Base-by-base conservation (phyloP, 2,888 invertebrate species). In the Acanthococcus lagerstroemiae region DNA sequence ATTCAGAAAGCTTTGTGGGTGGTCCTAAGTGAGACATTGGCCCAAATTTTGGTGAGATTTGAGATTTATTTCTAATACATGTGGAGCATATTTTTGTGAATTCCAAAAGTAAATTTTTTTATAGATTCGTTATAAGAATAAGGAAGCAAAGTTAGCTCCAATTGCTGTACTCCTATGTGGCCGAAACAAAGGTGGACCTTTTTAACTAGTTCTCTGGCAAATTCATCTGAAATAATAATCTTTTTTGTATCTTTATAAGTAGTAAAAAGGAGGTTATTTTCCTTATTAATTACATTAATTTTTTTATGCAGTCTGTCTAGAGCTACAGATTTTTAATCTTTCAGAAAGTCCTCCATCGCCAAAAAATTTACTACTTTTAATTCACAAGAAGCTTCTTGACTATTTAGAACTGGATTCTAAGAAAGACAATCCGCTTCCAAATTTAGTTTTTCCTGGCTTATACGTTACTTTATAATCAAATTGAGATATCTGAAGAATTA, bases 21-120 rank as follows among this genome's bases (percentile, higher is more conserved):
- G n/a, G n/a, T n/a, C n/a, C n/a, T n/a, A n/a, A n/a, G n/a, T n/a
- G n/a, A n/a, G n/a, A 71, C 69, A 72, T 67, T 19, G 70, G 60
- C 4, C 70, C 73, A 60, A 70, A 57, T 60, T 69, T 70, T 9
- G 66, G 24, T 27, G 69, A 66, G 57, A 69, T 67, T 70, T 73
- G 70, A 24, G 72, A 69, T 69, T 74, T 73, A 57, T 74, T 74
- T 66, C 71, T 70, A 57, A 70, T 71, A 61, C 73, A 73, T 37
- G 69, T 67, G 48, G 66, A 65, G 52, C 55, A 55, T 17, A 4
- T 30, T 55, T 24, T 19, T 17, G 71, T 71, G 24, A 69, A 56
- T 44, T 56, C 55, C 67, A 67, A 68, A 67, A 72, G n/a, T 71
- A 19, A 71, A 69, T 37, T 68, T 58, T 21, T 55, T 63, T 56